Conservation (phyloP, 1,140 invertebrate species). For the Phthorimaea operculella region DNA sequence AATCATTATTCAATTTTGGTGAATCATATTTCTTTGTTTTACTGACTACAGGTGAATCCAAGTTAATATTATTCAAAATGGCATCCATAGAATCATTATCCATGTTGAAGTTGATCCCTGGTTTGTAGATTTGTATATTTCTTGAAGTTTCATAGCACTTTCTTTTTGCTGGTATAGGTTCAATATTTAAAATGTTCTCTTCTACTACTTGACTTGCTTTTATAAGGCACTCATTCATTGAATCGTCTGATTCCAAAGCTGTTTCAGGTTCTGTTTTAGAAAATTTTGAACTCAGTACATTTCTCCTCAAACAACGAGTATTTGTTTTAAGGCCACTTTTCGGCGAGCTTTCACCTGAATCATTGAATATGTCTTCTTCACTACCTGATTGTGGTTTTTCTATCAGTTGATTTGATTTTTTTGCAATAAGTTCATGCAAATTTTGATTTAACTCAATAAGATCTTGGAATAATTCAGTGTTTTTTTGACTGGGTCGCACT, state of each 20-base stretch:
- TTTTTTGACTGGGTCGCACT: conserved; percentile 38
- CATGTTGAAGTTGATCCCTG: conserved; percentile 29
- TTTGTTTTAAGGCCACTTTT: conserved; percentile 36
- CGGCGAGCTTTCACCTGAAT: conserved; percentile 44
- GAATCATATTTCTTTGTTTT: conserved; percentile 41
- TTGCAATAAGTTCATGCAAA: conserved; percentile 46
- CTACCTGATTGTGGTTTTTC: conserved; percentile 31
- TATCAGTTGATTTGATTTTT: conserved; percentile 24
- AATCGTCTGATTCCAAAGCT: conserved; percentile 63
- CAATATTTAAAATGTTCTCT: conserved; percentile 39
- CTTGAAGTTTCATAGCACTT: conserved; percentile 20
- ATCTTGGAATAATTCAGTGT: conserved; percentile 51
- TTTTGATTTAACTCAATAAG: conserved; percentile 59
- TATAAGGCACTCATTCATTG: conserved; percentile 62
- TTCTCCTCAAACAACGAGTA: conserved; percentile 43
- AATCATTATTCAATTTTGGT: conserved; percentile 51
- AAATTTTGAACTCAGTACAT: conserved; percentile 56
- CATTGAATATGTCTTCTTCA: conserved; percentile 56
- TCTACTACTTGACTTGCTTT: conserved; percentile 62
- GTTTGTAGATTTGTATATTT: conserved; percentile 17
- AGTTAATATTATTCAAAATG: conserved; percentile 46
- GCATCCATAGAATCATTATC: conserved; percentile 51
- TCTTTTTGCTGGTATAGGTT: conserved; percentile 22
- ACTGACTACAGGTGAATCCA: conserved; percentile 37
- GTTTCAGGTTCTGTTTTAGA: conserved; percentile 41